Base-by-base conservation (phyloP, 2,797 vertebrate species). In the Phylloscopus collybita region DNA sequence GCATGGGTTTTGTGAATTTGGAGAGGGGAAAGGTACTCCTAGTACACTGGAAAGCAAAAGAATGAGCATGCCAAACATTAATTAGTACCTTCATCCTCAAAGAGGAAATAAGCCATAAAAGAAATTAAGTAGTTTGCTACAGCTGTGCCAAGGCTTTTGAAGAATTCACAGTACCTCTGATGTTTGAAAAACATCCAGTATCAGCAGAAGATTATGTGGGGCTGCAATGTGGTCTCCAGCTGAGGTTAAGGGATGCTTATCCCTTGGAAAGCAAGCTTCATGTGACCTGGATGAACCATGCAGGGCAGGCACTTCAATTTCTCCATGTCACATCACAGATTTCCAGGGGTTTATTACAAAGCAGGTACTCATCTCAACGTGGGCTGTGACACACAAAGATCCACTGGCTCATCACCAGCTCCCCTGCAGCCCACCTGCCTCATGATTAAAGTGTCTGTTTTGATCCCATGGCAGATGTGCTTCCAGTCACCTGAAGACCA, bases 101-200 rank as follows among this genome's bases (percentile, higher is more conserved):
- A 72, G 16, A 61, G 38, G 18, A 88, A 83, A 78, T 53, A 76
- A 86, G 57, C 22, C 22, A 61, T 9, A 79, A 50, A 67, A 80
- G 30, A 91, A 80, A 90, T 51, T 30, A 85, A 83, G 56, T 30
- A 49, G n/a, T 5, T 8, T 30, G 17, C 59, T 67, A 65, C 13
- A 72, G 64, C 22, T 70, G 15, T 75, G 59, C 26, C 62, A 85
- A 79, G 47, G 42, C 54, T 85, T 89, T 92, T 91, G 79, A 87
- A 89, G 56, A 79, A 87, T 50, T 75, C 54, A 40, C 16, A 83
- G 60, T 22, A 61, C 32, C 12, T 62, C 30, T 22, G 11, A 61
- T 8, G 4, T 47, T 66, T 59, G 49, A 64, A n/a, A 66, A 84
- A 72, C 75, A 22, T 16, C 15, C 47, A 45, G 14, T 81, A 84